phyloP scores from a whole-genome alignment of 2,888 invertebrate genomes.

The Leptogaster cylindrica region DNA sequence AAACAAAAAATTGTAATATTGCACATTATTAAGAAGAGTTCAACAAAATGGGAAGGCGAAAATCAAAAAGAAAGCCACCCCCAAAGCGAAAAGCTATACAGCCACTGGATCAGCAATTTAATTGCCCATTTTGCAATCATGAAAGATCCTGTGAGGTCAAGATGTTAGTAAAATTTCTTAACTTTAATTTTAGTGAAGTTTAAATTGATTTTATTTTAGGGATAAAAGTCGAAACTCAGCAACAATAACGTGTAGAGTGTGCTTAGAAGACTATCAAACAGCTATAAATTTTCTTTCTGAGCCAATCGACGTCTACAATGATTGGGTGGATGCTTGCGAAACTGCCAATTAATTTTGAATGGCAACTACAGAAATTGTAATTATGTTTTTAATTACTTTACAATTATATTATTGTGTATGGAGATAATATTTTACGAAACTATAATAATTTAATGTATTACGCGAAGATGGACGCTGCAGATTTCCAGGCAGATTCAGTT shows the following conservation, averaged over 20 bases:
- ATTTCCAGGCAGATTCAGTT: too few relatives aligned
- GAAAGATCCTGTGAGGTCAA: constrained; percentile 99
- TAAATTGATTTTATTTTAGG: constrained; percentile 66
- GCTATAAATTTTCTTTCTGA: constrained; percentile 95
- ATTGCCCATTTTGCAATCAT: constrained; percentile 99
- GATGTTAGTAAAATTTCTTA: constrained; percentile 73
- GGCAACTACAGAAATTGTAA: neutral
- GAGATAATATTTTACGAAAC: neutral
- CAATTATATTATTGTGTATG: neutral
- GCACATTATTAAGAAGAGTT: too few relatives aligned
- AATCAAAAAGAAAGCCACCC: constrained; percentile 97
- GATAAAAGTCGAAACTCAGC: constrained; percentile 95
- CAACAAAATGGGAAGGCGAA: constrained; percentile 86
- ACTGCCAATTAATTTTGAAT: constrained; percentile 74
- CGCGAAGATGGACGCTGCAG: too few relatives aligned
- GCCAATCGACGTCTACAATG: constrained; percentile 98
- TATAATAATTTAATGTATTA: neutral
- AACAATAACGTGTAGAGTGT: constrained; percentile 92
- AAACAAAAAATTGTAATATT: too few relatives aligned
- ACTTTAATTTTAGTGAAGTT: constrained; percentile 1
- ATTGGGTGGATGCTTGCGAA: constrained; percentile 99
- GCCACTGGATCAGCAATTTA: constrained; percentile 94
- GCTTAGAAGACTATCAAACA: constrained; percentile 96
- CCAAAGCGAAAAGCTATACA: constrained; percentile 90
- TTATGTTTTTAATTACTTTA: neutral